Base-by-base conservation (phyloP, 2,888 invertebrate species). In the Acronicta leporina region DNA sequence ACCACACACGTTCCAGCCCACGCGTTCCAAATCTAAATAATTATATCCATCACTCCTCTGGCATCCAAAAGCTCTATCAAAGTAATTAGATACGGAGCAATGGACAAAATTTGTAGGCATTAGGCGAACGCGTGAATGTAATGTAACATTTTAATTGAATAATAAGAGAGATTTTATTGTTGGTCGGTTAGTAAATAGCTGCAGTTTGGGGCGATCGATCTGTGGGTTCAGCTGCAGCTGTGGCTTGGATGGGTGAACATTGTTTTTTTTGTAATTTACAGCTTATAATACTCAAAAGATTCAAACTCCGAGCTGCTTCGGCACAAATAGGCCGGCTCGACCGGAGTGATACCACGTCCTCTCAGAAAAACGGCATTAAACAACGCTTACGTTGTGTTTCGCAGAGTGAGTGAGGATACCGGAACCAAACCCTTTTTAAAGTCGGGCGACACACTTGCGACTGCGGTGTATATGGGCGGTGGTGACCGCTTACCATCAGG, bases 81-180 rank as follows among this genome's bases (percentile, higher is more conserved):
- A 46, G 49, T 53, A 43, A 69, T 73, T 73, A 73, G 45, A 56
- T n/a, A 50, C 68, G 60, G 54, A 40, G 60, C 43, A 42, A 68
- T 68, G 45, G 49, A 49, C 60, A 54, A 13, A 35, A 60, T 45
- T 33, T 16, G 15, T 43, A 30, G 67, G 30, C 49, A 56, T 68
- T 55, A 67, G 35, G 10, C 16, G 33, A 38, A 25, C 42, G 25
- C 11, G 46, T 49, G 41, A 33, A 49, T 10, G 42, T 15, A 25
- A 60, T 49, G 61, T 73, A 47, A 48, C 14, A 41, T 48, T 48
- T 33, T 65, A 67, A 71, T 67, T 65, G 35, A 65, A 65, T 51
- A 35, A 30, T 48, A 25, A 43, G 16, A 35, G 11, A 2, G 13
- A 41, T 2, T 51, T 52, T 69, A 35, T 40, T 42, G 27, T 13